A percentile compares a stretch with the other conserved stretches of the same genome.
Evolutionary conservation across 2,113 vertebrate species (phyloP).

Genomic region (Clupea harengus): DNA sequence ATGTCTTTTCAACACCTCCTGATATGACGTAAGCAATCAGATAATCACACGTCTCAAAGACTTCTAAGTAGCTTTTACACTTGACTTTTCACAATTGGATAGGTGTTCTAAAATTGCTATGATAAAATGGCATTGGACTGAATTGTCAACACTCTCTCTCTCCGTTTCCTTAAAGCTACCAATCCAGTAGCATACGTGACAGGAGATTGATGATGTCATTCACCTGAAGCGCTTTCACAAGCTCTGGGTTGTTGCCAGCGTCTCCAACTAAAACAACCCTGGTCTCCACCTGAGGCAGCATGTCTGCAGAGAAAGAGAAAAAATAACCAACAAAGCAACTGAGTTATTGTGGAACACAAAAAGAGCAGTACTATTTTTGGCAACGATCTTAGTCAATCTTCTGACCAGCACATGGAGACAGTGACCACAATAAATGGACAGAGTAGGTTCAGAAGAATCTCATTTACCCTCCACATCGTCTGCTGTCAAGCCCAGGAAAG

Average conservation of each 20-base stretch:
- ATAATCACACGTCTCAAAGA: no score
- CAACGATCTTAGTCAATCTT: neutral
- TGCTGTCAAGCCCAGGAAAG: slow-evolving; percentile 63
- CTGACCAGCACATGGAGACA: slow-evolving; percentile 5
- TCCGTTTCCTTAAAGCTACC: neutral
- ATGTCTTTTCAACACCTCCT: no score
- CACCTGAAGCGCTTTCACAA: slow-evolving; percentile 90
- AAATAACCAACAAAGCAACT: neutral
- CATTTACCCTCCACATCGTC: slow-evolving; percentile 79
- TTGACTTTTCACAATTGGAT: no score
- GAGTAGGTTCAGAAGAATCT: neutral
- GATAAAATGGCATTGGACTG: neutral
- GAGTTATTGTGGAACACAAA: neutral
- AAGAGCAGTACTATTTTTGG: neutral
- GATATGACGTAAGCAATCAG: no score
- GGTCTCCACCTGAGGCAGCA: slow-evolving; percentile 87
- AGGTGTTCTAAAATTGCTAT: neutral
- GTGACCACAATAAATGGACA: neutral
- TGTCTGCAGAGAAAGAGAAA: slow-evolving; percentile 69
- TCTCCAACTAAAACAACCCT: slow-evolving; percentile 87
- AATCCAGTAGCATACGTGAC: neutral
- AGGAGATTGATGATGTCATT: neutral
- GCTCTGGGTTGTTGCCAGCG: slow-evolving; percentile 71
- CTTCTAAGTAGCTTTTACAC: no score
- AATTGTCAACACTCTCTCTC: neutral